Base-by-base conservation (phyloP, 2,888 invertebrate genomes). In the Tipula unca region DNA sequence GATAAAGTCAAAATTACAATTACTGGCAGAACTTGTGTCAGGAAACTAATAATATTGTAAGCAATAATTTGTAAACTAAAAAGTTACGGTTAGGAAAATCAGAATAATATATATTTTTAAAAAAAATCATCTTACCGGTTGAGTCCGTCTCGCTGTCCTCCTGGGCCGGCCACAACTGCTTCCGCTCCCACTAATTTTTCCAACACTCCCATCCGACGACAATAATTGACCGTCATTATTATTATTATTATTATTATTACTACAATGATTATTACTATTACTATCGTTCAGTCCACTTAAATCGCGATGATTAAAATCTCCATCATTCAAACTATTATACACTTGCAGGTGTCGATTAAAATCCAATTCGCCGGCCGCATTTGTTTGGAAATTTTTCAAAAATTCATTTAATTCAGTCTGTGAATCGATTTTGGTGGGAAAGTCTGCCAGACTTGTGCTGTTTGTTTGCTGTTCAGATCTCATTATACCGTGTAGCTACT, bases 221-320 rank as follows among this genome's bases (percentile, higher is more conserved):
- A 83, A 83, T 8, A 83, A 83, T 83, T 83, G 83, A n/a, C 83
- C 29, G 17, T 83, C 83, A 35, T 83, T 83, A 83, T 83, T 83
- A 35, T 83, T 29, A 32, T n/a, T 32, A 35, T 83, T 83, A 83
- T 17, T 83, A 83, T 83, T 83, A 32, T 6, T 29, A 83, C n/a
- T 29, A 82, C 29, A 29, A 82, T 29, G 13, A 14, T 29, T 13
- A 29, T 83, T 35, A 83, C 32, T 83, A 32, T 29, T 35, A 25
- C 25, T 69, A 25, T 25, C 69, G 69, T 25, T 69, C 69, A 69
- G 69, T 69, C 69, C 69, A 25, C 10, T 69, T 69, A 69, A 10
- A 13, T 69, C 69, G 13, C 69, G 69, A 32, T 32, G 83, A 83
- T 83, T 83, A 83, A 83, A 83, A 83, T 83, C 35, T 1, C 8